Percentiles rank a stretch among this genome's conserved stretches.
Conservation (phyloP, 2,888 invertebrate genomes). For the Acheta domesticus region DNA sequence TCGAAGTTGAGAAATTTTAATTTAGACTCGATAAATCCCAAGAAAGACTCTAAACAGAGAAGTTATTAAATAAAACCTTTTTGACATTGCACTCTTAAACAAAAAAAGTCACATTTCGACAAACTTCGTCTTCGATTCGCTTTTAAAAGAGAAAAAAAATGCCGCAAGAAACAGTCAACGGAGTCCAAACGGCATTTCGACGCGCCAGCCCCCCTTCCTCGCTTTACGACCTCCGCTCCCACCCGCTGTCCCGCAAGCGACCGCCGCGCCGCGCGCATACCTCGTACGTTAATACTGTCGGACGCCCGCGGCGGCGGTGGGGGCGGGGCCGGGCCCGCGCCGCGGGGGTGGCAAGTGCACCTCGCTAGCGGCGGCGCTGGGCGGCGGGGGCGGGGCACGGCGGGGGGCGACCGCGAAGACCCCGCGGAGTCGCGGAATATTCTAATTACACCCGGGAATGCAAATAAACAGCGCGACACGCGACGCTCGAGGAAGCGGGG, state of each 20-base stretch:
- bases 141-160: too few species aligned
- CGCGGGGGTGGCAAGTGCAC: background rate
- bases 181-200: too few species aligned
- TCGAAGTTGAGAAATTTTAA: too few species aligned
- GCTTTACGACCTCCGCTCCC: background rate
- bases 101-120: too few species aligned
- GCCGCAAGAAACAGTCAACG: too few species aligned
- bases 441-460: conserved; percentile 18
- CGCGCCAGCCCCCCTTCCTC: too few species aligned
- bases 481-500: background rate
- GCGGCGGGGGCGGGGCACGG: background rate
- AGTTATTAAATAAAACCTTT: too few species aligned
- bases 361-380: background rate
- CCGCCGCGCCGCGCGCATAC: background rate
- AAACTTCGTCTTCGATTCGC: too few species aligned
- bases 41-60: too few species aligned
- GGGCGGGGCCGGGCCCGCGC: background rate
- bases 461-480: conserved; percentile 11
- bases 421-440: background rate
- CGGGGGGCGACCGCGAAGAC: background rate
- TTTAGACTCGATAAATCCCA: too few species aligned
- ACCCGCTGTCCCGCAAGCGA: background rate
- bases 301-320: background rate
- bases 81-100: too few species aligned
- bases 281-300: conserved; percentile 2